Percentiles rank a stretch among this genome's conserved stretches.
Evolutionary conservation across 2,797 vertebrate species (phyloP).

Genomic region (Sternarchorhynchus goeldii): DNA sequence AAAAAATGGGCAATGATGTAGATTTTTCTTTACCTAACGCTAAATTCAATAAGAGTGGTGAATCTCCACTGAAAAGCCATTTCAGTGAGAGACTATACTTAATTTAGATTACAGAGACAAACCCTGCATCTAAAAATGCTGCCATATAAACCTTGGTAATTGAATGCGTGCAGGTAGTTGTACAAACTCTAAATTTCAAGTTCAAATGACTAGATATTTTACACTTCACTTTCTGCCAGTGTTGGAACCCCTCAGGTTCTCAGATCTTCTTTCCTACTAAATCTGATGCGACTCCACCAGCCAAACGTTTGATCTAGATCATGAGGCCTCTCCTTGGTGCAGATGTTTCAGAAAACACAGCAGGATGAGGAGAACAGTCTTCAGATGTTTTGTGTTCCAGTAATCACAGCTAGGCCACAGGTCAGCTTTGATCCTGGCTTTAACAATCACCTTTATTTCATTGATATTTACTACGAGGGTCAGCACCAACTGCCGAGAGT

Average conservation of each 20-base stretch:
- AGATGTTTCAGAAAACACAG: constrained; percentile 35
- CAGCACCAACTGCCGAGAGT: constrained; percentile 16
- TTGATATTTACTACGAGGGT: constrained; percentile 34
- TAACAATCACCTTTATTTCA: constrained; percentile 43
- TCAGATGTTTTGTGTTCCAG: constrained; percentile 38
- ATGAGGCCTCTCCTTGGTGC: constrained; percentile 19
- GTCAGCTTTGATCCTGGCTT: constrained; percentile 47
- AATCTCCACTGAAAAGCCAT: not conserved
- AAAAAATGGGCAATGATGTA: not conserved
- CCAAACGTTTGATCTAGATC: constrained; percentile 43
- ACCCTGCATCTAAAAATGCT: not conserved
- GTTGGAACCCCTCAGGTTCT: constrained; percentile 1
- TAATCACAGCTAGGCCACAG: constrained; percentile 39
- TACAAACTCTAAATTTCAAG: not conserved
- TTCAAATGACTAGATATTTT: not conserved
- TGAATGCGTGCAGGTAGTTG: not conserved
- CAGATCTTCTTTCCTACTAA: not conserved
- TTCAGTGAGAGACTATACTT: not conserved
- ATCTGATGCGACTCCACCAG: not conserved
- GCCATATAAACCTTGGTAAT: not conserved
- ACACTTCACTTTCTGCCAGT: no score
- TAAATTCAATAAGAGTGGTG: not conserved
- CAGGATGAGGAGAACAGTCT: constrained; percentile 34
- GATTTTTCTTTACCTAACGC: not conserved
- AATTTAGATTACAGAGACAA: not conserved